Percentiles rank a stretch among this genome's conserved stretches.
Evolutionary conservation across 2,797 vertebrate genomes (phyloP).

Genomic region (Malacoctenus gilli): DNA sequence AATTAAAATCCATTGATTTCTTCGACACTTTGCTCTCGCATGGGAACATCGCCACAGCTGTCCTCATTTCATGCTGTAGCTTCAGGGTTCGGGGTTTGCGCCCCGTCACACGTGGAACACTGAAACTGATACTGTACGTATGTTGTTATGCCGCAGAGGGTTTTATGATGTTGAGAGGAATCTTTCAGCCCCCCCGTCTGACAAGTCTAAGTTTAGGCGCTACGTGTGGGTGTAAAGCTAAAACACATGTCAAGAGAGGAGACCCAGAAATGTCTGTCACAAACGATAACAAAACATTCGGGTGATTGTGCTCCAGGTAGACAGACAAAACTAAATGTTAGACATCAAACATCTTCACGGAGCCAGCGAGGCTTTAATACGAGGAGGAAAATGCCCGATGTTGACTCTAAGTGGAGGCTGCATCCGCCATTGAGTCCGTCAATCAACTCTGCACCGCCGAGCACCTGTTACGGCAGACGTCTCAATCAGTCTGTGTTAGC

Average conservation of each 20-base stretch:
- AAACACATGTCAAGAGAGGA: conserved; percentile 17
- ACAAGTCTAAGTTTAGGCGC: conserved; percentile 54
- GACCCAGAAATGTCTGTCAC: conserved; percentile 28
- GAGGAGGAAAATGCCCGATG: neutral
- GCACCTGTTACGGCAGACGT: conserved; percentile 61
- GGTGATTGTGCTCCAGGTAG: neutral
- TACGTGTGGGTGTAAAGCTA: conserved; percentile 30
- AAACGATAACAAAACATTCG: neutral
- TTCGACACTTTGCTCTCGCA: too few species aligned
- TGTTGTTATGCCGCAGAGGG: conserved; percentile 20
- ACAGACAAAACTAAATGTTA: neutral
- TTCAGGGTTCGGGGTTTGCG: too few species aligned
- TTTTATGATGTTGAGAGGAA: conserved; percentile 42
- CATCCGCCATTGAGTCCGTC: conserved; percentile 10
- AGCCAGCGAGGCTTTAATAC: neutral
- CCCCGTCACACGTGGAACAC: conserved; percentile 8
- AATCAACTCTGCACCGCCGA: conserved; percentile 3
- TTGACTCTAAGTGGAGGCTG: conserved; percentile 5
- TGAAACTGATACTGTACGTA: conserved; percentile 16
- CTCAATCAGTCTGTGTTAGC: conserved; percentile 35
- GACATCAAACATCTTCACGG: neutral
- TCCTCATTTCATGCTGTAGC: too few species aligned
- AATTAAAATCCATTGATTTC: too few species aligned
- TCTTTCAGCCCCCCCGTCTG: conserved; percentile 33
- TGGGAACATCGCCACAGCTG: too few species aligned